Evolutionary conservation across 2,113 vertebrate species (phyloP).

Genomic region (Chloropsis cyanopogon): DNA sequence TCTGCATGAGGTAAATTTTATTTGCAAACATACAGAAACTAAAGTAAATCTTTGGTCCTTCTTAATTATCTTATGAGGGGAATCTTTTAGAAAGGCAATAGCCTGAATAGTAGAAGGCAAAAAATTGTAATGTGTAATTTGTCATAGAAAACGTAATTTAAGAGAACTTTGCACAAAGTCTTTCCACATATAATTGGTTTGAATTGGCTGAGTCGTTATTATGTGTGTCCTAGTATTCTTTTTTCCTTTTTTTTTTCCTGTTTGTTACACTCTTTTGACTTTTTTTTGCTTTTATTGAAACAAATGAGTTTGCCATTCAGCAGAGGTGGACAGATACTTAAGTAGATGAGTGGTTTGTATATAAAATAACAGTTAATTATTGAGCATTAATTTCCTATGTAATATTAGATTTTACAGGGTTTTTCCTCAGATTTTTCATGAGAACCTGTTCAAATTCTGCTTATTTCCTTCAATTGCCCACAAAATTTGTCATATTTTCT

Average conservation of each 20-base stretch:
- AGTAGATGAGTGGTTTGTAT: background rate
- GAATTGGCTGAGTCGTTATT: background rate
- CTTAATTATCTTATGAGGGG: background rate
- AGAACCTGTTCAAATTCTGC: background rate
- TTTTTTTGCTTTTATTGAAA: background rate
- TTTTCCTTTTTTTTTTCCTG: background rate
- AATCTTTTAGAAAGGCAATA: background rate
- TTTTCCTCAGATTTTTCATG: background rate
- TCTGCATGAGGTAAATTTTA: background rate
- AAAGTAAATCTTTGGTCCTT: background rate
- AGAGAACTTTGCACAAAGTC: background rate
- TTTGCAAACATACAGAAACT: background rate
- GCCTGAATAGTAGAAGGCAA: background rate
- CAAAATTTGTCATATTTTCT: background rate
- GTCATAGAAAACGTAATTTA: background rate
- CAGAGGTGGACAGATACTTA: background rate
- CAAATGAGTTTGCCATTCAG: background rate
- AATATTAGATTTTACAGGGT: background rate
- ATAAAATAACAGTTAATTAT: background rate
- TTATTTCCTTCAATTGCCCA: background rate
- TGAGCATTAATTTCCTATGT: background rate
- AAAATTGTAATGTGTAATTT: background rate
- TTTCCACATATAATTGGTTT: background rate
- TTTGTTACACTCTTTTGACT: background rate
- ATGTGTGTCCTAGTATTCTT: accelerated